Conservation (phyloP, 1,140 invertebrate genomes). For the fruit fly (Drosophila melanogaster) region Release_6_plus_ISO1_MT NT_033779.5:12819001-12819500, state of each 20-base stretch:
- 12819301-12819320: conserved; percentile 75
- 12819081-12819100: conserved; percentile 90
- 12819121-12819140: conserved; percentile 93
- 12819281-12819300: conserved; percentile 62
- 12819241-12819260: conserved; percentile 48
- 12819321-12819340: conserved; percentile 66
- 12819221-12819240: neutral
- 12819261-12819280: conserved; percentile 60
- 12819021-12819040: conserved; percentile 95
- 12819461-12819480: conserved; percentile 91
- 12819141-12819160: conserved; percentile 90
- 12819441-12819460: conserved; percentile 88
- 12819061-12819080: conserved; percentile 92
- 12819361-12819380: conserved; percentile 62
- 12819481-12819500: conserved; percentile 59
- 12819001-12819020: conserved; percentile 81
- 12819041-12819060: conserved; percentile 95
- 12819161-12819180: conserved; percentile 82
- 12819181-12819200: conserved; percentile 74
- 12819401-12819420: conserved; percentile 76
- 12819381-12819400: conserved; percentile 78
- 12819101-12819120: conserved; percentile 92
- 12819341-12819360: conserved; percentile 41
- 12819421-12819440: conserved; percentile 83
- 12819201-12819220: conserved; percentile 19